These are phyloP conservation scores for Glareola pratincola DNA, from an alignment of 2,113 vertebrate genomes.

Conservation along the genomic window DNA sequence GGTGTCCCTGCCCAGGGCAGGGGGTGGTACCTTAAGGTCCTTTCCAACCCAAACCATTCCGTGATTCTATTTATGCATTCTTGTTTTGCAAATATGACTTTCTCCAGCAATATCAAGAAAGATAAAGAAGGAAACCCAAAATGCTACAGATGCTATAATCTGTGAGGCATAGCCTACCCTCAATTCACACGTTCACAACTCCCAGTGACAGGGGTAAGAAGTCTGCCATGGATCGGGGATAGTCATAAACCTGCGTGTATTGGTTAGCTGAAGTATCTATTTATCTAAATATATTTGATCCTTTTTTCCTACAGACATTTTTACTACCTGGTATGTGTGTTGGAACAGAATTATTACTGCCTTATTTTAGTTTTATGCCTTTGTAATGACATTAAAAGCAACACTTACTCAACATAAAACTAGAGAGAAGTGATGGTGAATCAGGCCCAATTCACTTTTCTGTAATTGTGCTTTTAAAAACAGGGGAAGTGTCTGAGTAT, in stretches of 20 bases:
- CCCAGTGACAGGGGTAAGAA: not conserved
- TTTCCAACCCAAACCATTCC: not conserved
- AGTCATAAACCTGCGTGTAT: not conserved
- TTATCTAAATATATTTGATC: constrained; percentile 15
- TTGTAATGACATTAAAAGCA: constrained; percentile 15
- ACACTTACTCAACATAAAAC: not conserved
- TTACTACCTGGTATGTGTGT: not conserved
- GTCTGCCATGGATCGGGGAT: not conserved
- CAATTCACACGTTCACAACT: not conserved
- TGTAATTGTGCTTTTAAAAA: not conserved
- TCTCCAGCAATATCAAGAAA: not conserved
- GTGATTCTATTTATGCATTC: not conserved
- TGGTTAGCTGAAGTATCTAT: not conserved
- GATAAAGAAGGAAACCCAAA: not conserved
- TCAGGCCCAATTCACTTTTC: not conserved
- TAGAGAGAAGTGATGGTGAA: not conserved
- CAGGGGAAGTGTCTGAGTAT: not conserved
- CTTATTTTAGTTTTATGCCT: constrained; percentile 9
- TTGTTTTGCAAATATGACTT: not conserved
- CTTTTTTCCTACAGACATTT: not conserved
- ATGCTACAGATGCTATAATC: not conserved
- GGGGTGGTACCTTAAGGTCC: not conserved
- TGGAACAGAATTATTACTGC: not conserved
- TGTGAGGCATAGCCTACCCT: not conserved
- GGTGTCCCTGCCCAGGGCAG: not conserved